phyloP scores from a whole-genome alignment of 2,888 invertebrate species.

The Chironomus tentans region DNA sequence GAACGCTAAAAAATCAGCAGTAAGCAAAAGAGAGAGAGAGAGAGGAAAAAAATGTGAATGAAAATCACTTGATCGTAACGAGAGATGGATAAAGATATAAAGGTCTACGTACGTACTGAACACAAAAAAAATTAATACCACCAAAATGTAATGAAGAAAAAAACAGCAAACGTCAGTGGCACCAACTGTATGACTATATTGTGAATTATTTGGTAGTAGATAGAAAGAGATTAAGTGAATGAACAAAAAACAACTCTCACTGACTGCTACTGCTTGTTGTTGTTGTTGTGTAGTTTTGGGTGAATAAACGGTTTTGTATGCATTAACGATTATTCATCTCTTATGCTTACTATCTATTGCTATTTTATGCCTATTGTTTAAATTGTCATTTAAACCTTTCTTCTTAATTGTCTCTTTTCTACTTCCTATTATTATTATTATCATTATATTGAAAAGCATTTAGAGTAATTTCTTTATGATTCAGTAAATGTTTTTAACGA shows the following conservation, averaged over 20 bases:
- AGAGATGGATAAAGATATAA: background rate
- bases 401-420: too few relatives aligned
- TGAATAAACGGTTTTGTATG: background rate
- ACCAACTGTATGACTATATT: background rate
- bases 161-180: background rate
- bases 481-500: too few relatives aligned
- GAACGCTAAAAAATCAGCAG: too few relatives aligned
- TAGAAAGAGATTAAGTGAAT: background rate
- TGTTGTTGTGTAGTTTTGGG: background rate
- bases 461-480: background rate
- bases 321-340: background rate
- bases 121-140: too few relatives aligned
- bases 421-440: background rate
- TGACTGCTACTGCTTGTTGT: background rate
- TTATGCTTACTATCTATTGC: background rate
- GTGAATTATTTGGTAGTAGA: background rate
- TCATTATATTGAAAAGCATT: background rate
- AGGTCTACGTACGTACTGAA: background rate
- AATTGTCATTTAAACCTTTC: background rate
- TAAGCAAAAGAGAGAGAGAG: too few relatives aligned
- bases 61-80: conserved; percentile 23
- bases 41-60: background rate
- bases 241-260: conserved; percentile 4
- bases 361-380: background rate
- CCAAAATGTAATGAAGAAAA: too few relatives aligned